These are phyloP conservation scores for Melangyna quadrimaculata DNA, from an alignment of 2,888 invertebrate genomes.

Conservation along the genomic window DNA sequence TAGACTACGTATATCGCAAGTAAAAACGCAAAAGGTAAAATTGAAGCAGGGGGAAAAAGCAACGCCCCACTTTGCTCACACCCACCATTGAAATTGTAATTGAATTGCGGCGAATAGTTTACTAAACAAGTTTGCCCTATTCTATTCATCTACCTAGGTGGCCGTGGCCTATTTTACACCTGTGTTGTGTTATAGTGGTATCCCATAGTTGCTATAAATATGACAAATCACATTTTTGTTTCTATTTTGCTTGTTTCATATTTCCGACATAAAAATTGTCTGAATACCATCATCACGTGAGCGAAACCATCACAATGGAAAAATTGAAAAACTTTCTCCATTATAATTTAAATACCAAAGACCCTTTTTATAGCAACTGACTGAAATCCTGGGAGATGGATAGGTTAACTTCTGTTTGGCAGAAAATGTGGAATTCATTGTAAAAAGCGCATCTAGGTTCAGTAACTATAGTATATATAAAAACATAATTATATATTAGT, in stretches of 20 bases:
- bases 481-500: too few species aligned
- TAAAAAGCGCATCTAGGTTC: background rate
- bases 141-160: too few species aligned
- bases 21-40: too few species aligned
- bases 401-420: background rate
- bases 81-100: too few species aligned
- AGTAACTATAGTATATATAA: too few species aligned
- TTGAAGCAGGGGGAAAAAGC: too few species aligned
- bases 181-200: background rate
- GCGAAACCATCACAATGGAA: background rate
- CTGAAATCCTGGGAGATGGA: background rate
- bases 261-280: background rate
- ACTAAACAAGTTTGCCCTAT: background rate
- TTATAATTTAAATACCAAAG: background rate
- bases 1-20: too few species aligned
- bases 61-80: too few species aligned
- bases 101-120: background rate
- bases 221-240: background rate
- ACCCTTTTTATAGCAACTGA: background rate
- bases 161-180: background rate
- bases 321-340: conserved; percentile 9
- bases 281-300: background rate
- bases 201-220: background rate
- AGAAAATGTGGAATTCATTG: background rate
- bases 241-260: background rate